phyloP scores from a whole-genome alignment of 2,797 vertebrate genomes.

The Crocodylus rhombifer region DNA sequence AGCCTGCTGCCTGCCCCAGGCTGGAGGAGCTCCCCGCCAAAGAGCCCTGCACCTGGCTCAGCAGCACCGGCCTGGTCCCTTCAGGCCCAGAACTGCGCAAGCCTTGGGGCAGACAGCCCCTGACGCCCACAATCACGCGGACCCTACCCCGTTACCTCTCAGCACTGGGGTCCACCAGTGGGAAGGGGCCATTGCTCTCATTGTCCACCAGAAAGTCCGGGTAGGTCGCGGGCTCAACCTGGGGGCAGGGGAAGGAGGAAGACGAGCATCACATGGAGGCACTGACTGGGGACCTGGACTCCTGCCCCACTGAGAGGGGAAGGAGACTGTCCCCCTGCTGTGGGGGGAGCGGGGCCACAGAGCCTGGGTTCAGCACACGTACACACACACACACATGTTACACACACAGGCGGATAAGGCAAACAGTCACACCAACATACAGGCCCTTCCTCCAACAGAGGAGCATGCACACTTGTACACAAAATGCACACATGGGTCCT shows the following conservation, averaged over 20 bases:
- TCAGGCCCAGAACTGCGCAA: too few species aligned
- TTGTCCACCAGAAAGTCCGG: background rate
- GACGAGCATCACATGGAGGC: background rate
- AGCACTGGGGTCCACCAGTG: background rate
- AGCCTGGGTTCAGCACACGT: background rate
- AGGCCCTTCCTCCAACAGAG: background rate
- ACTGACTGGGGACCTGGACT: background rate
- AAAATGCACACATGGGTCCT: too few species aligned
- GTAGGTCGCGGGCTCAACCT: background rate
- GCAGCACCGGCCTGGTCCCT: too few species aligned
- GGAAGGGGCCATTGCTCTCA: background rate
- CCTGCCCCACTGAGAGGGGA: background rate
- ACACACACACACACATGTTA: background rate
- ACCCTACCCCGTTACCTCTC: background rate
- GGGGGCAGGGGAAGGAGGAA: background rate
- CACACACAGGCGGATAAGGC: too few species aligned
- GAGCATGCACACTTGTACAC: background rate
- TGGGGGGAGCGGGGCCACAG: too few species aligned
- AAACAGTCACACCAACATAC: background rate
- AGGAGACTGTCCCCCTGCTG: background rate
- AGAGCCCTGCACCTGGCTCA: too few species aligned
- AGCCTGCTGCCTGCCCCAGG: too few species aligned
- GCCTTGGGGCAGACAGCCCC: background rate
- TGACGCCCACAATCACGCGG: too few species aligned
- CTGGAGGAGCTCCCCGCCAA: too few species aligned